A percentile compares a stretch with the other conserved stretches of the same genome.
phyloP scores from a whole-genome alignment of 2,113 vertebrate genomes.

The Siniperca chuatsi region DNA sequence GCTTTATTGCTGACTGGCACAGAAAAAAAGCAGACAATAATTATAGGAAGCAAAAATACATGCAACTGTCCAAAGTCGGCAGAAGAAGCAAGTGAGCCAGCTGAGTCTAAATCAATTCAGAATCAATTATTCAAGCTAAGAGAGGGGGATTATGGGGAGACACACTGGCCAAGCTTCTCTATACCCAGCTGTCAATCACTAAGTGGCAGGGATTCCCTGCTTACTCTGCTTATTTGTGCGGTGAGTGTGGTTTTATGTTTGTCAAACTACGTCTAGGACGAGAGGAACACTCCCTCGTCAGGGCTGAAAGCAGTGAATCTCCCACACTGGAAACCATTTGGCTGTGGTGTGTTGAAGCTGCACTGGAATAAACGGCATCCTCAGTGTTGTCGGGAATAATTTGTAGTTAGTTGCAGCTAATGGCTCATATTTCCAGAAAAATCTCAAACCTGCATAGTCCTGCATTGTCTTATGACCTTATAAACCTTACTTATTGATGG shows the following conservation, averaged over 20 bases:
- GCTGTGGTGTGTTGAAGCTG: conserved; percentile 24
- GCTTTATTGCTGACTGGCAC: conserved; percentile 45
- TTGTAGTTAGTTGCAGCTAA: conserved; percentile 3
- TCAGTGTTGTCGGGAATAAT: background rate
- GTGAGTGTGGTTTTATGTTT: conserved; percentile 49
- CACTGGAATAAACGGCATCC: conserved; percentile 3
- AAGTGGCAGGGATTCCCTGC: conserved; percentile 55
- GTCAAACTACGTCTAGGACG: conserved; percentile 38
- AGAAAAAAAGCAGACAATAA: conserved; percentile 47
- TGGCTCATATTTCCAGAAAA: background rate
- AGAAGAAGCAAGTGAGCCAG: conserved; percentile 40
- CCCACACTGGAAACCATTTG: conserved; percentile 65
- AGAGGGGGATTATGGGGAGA: conserved; percentile 32
- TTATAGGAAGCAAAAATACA: conserved; percentile 71
- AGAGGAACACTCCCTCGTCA: conserved; percentile 44
- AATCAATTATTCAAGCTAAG: conserved; percentile 68
- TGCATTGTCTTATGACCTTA: background rate
- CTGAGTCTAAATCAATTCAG: conserved; percentile 62
- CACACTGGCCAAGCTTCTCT: conserved; percentile 25
- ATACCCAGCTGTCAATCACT: conserved; percentile 49
- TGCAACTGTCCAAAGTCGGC: background rate
- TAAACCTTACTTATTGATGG: too few relatives aligned
- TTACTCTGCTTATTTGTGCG: conserved; percentile 17
- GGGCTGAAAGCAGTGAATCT: conserved; percentile 12
- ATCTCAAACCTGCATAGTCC: background rate